Conservation (phyloP, 2,113 vertebrate genomes). For the Triplophysa dalaica region DNA sequence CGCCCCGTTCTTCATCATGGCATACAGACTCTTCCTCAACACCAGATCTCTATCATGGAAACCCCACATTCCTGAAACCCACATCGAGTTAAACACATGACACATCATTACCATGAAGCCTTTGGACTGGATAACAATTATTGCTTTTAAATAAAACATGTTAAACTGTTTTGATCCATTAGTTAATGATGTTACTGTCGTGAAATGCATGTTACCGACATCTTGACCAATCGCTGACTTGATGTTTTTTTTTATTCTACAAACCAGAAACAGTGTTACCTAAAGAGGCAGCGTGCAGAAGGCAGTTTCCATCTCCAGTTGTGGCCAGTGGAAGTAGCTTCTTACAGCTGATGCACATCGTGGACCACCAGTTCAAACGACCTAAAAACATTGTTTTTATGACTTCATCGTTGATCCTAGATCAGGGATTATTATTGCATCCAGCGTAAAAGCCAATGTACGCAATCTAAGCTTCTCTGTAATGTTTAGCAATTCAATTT, state of each 20-base stretch:
- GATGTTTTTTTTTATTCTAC: not conserved
- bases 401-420: slow-evolving; percentile 34
- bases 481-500: too few species aligned
- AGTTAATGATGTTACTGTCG: not conserved
- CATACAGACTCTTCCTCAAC: slow-evolving; percentile 92
- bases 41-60: slow-evolving; percentile 98
- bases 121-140: too few species aligned
- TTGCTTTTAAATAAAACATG: not conserved
- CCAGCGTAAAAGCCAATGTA: not conserved
- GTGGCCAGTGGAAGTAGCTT: slow-evolving; percentile 95
- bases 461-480: not conserved
- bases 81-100: not conserved
- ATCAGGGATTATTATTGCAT: slow-evolving; percentile 33
- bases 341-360: slow-evolving; percentile 92
- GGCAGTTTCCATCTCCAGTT: slow-evolving; percentile 97
- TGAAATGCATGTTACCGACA: not conserved
- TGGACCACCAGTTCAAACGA: slow-evolving; percentile 98
- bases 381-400: slow-evolving; percentile 69
- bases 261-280: slow-evolving; percentile 73
- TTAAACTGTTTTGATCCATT: too few species aligned
- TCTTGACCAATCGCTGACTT: too few species aligned
- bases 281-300: slow-evolving; percentile 94
- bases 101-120: not conserved
- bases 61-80: slow-evolving; percentile 92
- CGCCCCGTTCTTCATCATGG: slow-evolving; percentile 95